Conservation (phyloP, 2,113 vertebrate genomes). For the Perca fluviatilis region DNA sequence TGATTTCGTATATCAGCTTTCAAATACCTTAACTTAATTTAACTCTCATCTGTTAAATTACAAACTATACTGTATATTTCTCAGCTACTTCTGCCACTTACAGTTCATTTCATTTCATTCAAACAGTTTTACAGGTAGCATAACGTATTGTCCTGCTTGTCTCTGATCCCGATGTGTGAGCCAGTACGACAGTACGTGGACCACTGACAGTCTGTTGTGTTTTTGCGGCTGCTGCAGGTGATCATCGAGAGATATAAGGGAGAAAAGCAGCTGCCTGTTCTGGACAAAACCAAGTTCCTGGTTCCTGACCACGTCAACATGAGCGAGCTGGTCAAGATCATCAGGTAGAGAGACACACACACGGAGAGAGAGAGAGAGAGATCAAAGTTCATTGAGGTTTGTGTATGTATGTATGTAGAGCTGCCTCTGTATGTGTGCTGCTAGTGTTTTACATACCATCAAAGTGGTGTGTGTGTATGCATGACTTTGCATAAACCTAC, state of each 20-base stretch:
- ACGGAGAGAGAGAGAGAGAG: background rate
- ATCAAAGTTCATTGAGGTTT: background rate
- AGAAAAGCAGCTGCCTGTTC: conserved; percentile 96
- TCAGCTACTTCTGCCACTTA: no score
- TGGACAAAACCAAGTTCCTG: conserved; percentile 99
- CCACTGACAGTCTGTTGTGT: background rate
- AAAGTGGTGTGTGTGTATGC: background rate
- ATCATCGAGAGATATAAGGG: conserved; percentile 99
- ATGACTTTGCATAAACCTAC: no score
- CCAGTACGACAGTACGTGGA: no score
- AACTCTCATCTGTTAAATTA: no score
- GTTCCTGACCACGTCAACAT: conserved; percentile 99
- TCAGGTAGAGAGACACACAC: conserved; percentile 86
- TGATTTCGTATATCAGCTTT: no score
- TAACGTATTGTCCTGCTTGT: background rate
- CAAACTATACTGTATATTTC: no score
- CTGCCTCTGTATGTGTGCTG: background rate
- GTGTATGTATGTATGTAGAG: conserved; percentile 19
- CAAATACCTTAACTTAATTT: no score
- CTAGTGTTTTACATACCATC: background rate
- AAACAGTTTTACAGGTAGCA: background rate
- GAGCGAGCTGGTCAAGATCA: conserved; percentile 99
- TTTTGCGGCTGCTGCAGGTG: conserved; percentile 83
- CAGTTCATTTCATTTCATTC: no score
- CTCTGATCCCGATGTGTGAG: no score